A percentile compares a stretch with the other conserved stretches of the same genome.
These are phyloP conservation scores for Diprion similis DNA, from an alignment of 1,140 invertebrate species.

Conservation along the genomic window DNA sequence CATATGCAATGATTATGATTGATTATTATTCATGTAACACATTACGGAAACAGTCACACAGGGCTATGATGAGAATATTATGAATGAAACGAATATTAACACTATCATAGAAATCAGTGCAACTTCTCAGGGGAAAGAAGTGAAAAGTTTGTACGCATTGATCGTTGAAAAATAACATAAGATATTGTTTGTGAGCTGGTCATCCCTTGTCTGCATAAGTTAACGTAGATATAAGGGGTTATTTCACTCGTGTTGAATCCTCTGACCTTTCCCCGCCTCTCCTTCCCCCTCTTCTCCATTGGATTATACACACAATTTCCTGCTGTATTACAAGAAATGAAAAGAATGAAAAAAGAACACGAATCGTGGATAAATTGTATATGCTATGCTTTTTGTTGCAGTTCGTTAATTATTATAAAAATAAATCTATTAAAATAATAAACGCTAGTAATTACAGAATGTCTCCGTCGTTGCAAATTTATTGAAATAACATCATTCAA, in stretches of 20 bases:
- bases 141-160: conserved; percentile 2
- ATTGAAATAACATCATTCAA: conserved; percentile 24
- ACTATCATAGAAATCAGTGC: neutral
- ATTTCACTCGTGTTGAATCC: neutral
- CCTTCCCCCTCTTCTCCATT: neutral
- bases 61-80: neutral
- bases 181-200: neutral
- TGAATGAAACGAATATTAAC: neutral
- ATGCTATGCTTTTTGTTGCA: conserved; percentile 49
- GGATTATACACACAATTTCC: neutral
- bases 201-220: neutral
- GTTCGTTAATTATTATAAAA: conserved; percentile 36
- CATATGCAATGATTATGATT: too few relatives aligned
- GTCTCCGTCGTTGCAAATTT: conserved; percentile 36
- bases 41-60: neutral
- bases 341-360: neutral
- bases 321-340: neutral
- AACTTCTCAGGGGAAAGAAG: neutral
- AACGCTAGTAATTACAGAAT: conserved; percentile 45
- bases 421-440: conserved; percentile 39
- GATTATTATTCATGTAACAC: too few relatives aligned
- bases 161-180: neutral
- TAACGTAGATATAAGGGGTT: neutral
- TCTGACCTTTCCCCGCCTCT: neutral
- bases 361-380: conserved; percentile 41